Evolutionary conservation across 2,888 invertebrate genomes (phyloP).

Genomic region (Lacanobia wlatinum): DNA sequence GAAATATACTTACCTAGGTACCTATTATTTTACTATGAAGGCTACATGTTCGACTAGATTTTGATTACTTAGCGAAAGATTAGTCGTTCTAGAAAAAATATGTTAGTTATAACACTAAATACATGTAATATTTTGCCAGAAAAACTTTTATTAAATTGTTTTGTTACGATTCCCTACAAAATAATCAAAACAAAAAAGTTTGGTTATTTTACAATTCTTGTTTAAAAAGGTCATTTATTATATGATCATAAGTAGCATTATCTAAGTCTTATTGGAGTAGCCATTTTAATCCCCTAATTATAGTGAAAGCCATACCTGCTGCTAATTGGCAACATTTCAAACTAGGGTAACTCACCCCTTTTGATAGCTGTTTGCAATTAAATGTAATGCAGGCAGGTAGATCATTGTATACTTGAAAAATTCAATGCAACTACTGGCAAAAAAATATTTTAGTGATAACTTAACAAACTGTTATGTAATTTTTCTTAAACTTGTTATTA

Average conservation of each 20-base stretch:
- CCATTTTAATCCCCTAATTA: conserved; percentile 54
- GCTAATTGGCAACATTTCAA: conserved; percentile 59
- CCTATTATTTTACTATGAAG: background rate
- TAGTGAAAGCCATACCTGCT: conserved; percentile 63
- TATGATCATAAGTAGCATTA: conserved; percentile 26
- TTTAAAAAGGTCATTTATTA: background rate
- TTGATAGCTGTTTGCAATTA: conserved; percentile 51
- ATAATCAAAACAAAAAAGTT: too few species aligned
- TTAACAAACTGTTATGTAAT: conserved; percentile 24
- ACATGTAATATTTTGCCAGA: too few species aligned
- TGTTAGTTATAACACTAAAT: too few species aligned
- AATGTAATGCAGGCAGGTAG: conserved; percentile 44
- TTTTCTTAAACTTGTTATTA: background rate
- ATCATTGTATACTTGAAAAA: conserved; percentile 11
- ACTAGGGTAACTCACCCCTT: conserved; percentile 59
- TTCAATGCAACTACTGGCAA: background rate
- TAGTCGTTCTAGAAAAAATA: too few species aligned
- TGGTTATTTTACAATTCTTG: too few species aligned
- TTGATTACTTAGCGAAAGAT: background rate
- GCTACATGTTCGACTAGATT: background rate
- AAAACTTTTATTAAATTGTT: too few species aligned
- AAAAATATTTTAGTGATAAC: conserved; percentile 5
- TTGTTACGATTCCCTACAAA: too few species aligned
- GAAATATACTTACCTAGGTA: background rate
- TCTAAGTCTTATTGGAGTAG: conserved; percentile 13